Base-by-base conservation (phyloP, 1,140 invertebrate genomes). In the Ceratoteleas bidentatus region DNA sequence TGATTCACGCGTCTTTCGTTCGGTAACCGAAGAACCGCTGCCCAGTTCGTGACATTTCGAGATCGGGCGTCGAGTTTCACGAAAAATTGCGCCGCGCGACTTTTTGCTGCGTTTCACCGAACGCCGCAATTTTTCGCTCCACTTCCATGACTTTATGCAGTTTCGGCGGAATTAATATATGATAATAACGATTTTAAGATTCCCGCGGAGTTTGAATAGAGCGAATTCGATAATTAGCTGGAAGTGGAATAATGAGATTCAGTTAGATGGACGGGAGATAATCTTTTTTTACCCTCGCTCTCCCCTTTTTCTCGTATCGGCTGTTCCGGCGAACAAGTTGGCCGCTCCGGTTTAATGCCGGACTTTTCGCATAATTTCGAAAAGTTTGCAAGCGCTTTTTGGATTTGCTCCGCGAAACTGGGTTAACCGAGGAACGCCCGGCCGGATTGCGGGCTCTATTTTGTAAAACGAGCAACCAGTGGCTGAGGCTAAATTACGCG, bases 1-100 rank as follows among this genome's bases (percentile, higher is more conserved):
- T 68, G 73, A 68, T 64, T 78, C 66, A 70, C 66, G 65, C 74
- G 38, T 50, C 61, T 60, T 62, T 56, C 50, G 43, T 32, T 53
- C 47, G 40, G 43, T 45, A 40, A 13, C 43, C 43, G 5, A n/a
- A 33, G 24, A 68, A 56, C 14, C 9, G 9, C 34, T 8, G 9
- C 34, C n/a, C 11, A 56, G 47, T 43, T 53, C 43, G 36, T 43
- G 61, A 61, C 47, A 61, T 70, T 70, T 40, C 8, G 11, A 40
- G 11, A 3, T 24, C 24, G 24, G 24, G 24, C 24, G 24, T 24
- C 24, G 24, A 24, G 24, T 24, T 24, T 24, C 24, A 24, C 24
- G 24, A 24, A 24, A 24, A 4, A 24, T 24, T 24, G 4, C 24
- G 24, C 24, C 24, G 24, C 24, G 24, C 24, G 24, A 24, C 24